These are phyloP conservation scores for Aricia agestis DNA, from an alignment of 1,140 invertebrate genomes.

Conservation along the genomic window DNA sequence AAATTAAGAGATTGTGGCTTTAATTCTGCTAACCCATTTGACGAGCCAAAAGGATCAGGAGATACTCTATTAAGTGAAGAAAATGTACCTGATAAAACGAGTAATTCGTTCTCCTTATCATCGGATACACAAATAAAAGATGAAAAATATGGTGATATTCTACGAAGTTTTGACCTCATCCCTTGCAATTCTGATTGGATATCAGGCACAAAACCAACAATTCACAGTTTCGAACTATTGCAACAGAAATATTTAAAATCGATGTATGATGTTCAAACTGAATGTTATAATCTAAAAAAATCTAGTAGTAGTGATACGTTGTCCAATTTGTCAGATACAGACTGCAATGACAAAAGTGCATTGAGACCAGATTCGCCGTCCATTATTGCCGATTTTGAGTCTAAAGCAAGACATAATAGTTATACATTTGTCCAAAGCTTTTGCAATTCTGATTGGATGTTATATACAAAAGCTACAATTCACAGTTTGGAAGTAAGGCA, in stretches of 20 bases:
- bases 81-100: not conserved
- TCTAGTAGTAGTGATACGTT: not conserved
- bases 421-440: not conserved
- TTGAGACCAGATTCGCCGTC: not conserved
- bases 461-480: conserved; percentile 22
- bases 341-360: not conserved
- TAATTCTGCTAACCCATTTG: not conserved
- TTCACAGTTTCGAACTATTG: not conserved
- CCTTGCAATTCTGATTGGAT: not conserved
- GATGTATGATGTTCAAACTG: not conserved
- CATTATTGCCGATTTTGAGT: not conserved
- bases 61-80: not conserved
- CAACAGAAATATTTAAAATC: conserved; percentile 9
- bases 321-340: not conserved
- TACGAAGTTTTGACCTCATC: not conserved
- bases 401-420: not conserved
- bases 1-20: not conserved
- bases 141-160: not conserved
- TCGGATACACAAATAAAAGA: not conserved
- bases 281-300: not conserved
- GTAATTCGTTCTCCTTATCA: not conserved
- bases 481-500: conserved; percentile 4
- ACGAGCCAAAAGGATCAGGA: not conserved
- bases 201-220: not conserved
- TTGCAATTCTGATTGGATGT: conserved; percentile 31